These are phyloP conservation scores for Lerema accius DNA, from an alignment of 1,140 invertebrate species.

Conservation along the genomic window DNA sequence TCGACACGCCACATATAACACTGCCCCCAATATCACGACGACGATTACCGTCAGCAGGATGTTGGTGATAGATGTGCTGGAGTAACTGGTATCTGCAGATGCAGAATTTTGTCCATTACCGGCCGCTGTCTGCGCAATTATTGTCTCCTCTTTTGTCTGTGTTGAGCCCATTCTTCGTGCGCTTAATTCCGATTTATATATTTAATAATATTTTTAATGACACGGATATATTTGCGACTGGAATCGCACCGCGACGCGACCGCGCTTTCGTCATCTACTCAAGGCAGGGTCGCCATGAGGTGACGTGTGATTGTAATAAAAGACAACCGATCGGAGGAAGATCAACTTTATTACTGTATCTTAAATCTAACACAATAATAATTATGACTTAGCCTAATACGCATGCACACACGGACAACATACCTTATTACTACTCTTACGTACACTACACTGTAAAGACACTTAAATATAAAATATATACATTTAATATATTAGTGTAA, in stretches of 20 bases:
- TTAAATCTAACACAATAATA: too few relatives aligned
- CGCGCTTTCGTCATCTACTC: not conserved
- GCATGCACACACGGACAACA: too few relatives aligned
- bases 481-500: too few relatives aligned
- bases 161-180: conserved; percentile 7
- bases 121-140: conserved; percentile 13
- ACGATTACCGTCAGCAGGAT: conserved; percentile 5
- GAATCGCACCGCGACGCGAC: not conserved
- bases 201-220: not conserved
- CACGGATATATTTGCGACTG: not conserved
- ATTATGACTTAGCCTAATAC: too few relatives aligned
- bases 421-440: too few relatives aligned
- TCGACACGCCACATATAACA: not conserved
- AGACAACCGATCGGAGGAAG: too few relatives aligned
- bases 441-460: too few relatives aligned
- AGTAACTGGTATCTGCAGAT: conserved; percentile 9
- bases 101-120: conserved; percentile 9
- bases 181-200: not conserved
- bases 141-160: conserved; percentile 14
- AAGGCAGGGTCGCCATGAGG: conserved; percentile 6
- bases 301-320: not conserved
- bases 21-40: conserved; percentile 1
- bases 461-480: too few relatives aligned
- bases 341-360: too few relatives aligned
- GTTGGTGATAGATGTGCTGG: conserved; percentile 10